Base-by-base conservation (phyloP, 2,113 vertebrate genomes). In the Cottus gobio region DNA sequence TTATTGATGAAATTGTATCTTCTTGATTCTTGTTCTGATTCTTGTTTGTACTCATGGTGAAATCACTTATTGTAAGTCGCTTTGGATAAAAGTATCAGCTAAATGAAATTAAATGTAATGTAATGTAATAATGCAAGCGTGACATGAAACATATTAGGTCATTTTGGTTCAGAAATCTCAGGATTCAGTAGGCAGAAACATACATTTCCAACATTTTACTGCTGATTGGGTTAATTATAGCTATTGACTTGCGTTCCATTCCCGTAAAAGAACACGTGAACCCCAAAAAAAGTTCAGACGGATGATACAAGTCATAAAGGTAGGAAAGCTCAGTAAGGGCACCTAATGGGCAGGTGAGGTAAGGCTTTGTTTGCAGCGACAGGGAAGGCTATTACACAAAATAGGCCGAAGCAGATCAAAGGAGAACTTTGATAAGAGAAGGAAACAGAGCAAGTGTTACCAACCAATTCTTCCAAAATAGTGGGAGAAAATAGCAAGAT, bases 341-440 rank as follows among this genome's bases (percentile, higher is more conserved):
- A 66, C 50, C 18, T 72, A 69, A 48, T 75, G 58, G 57, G 24
- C 57, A 75, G 72, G 39, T 82, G 48, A 70, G 37, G 48, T 16
- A 57, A 3, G 39, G 13, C 48, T 44, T 9, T 30, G 61, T 63
- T n/a, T 58, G 52, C 30, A 11, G 34, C 61, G 0, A 60, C 57
- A 34, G 28, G 28, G 16, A n/a, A n/a, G n/a, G n/a, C n/a, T n/a
- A n/a, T 15, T 34, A 68, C 15, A 39, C 4, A 37, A 26, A 37
- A 70, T 26, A 16, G 13, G 7, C 2, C 9, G 8, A 28, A 1
- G 26, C 31, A 24, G 3, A 36, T 36, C 5, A 52, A 24, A 52
- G 28, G 46, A 52, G 66, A 52, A 56, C 6, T 5, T 28, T 36
- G 4, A 22, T 20, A 20, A 61, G n/a, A 71, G 37, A 30, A 58